phyloP scores from a whole-genome alignment of 2,113 vertebrate species.

The Galeopterus variegatus region DNA sequence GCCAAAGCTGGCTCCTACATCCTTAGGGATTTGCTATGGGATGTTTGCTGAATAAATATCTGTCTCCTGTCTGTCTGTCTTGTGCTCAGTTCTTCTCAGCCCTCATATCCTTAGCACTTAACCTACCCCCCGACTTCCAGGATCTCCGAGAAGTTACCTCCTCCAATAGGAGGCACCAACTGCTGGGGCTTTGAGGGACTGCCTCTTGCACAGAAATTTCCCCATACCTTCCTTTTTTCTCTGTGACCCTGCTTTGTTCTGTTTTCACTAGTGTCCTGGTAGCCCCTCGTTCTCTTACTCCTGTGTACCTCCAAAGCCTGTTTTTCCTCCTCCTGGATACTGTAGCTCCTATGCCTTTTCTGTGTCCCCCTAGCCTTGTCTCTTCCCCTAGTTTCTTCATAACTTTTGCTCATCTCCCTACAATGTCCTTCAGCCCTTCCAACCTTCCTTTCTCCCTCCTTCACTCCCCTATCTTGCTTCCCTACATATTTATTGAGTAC shows the following conservation, averaged over 20 bases:
- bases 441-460: not conserved
- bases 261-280: not conserved
- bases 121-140: not conserved
- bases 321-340: not conserved
- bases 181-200: not conserved
- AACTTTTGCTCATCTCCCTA: not conserved
- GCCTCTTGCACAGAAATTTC: not conserved
- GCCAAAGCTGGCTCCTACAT: slow-evolving; percentile 70
- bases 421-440: not conserved
- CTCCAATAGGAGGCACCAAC: not conserved
- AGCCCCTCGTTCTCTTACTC: not conserved
- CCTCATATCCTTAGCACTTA: not conserved
- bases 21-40: slow-evolving; percentile 62
- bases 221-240: not conserved
- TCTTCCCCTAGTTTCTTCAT: not conserved
- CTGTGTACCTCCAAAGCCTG: not conserved
- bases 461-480: not conserved
- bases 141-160: not conserved
- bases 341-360: not conserved
- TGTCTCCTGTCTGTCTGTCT: slow-evolving; percentile 73
- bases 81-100: slow-evolving; percentile 50
- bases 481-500: not conserved
- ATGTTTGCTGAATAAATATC: slow-evolving; percentile 75
- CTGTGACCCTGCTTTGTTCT: not conserved
- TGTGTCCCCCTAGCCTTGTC: not conserved